These are phyloP conservation scores for Tyrannus savana DNA, from an alignment of 2,113 vertebrate genomes.

Conservation along the genomic window DNA sequence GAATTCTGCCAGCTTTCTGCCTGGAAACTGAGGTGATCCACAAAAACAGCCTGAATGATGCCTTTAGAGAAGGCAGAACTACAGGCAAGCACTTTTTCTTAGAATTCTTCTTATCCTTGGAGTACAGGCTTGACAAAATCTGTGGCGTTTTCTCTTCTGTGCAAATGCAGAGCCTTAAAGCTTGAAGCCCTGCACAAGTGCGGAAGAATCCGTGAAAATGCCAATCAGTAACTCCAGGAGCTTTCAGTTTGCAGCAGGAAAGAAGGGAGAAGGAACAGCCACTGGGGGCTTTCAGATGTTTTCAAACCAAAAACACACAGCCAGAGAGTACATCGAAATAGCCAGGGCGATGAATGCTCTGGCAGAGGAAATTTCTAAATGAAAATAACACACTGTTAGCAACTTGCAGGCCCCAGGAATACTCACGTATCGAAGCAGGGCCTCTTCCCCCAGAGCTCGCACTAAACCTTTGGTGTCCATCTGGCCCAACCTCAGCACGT, in stretches of 20 bases:
- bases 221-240: not conserved
- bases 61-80: not conserved
- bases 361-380: not conserved
- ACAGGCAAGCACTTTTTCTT: not conserved
- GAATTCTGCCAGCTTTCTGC: not conserved
- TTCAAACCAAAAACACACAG: not conserved
- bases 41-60: not conserved
- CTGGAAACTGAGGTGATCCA: not conserved
- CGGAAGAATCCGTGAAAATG: not conserved
- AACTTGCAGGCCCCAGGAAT: not conserved
- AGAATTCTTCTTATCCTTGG: not conserved
- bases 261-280: not conserved
- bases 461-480: constrained; percentile 98
- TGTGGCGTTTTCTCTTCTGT: not conserved
- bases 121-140: not conserved
- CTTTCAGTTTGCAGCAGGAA: not conserved
- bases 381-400: not conserved
- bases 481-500: constrained; percentile 92
- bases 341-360: not conserved
- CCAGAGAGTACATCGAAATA: not conserved
- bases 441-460: constrained; percentile 90
- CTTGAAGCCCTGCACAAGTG: not conserved
- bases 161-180: not conserved
- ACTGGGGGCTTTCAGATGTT: not conserved
- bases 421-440: constrained; percentile 91